Base-by-base conservation (phyloP, 2,888 invertebrate species). In the Hypselothyrea guttata region DNA sequence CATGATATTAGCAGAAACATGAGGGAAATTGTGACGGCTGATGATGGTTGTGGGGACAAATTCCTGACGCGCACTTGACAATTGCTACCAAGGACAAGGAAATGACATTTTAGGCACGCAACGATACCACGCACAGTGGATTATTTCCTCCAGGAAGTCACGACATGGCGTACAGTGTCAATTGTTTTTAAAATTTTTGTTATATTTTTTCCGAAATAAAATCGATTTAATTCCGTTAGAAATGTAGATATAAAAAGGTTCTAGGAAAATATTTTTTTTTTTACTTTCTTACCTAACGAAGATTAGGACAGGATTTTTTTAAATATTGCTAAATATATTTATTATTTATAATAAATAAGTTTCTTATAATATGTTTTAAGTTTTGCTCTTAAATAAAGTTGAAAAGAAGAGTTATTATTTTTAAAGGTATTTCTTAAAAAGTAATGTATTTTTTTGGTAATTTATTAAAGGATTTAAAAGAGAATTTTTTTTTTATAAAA, bases 31-130 rank as follows among this genome's bases (percentile, higher is more conserved):
- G 27, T 15, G 35, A 7, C 13, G 13, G 40, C 7, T 11, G 7
- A 18, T 22, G 22, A 15, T 35, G 13, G 15, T 27, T 33, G 4
- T 16, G 38, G 37, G 27, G 47, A 35, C 44, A 57, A 31, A 48
- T 73, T 47, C 47, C 48, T 41, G 37, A 45, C 51, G 65, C 76
- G 68, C 73, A 79, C 79, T 77, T 75, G 73, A 83, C 83, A 83
- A 83, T 83, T 72, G 65, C 61, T 18, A 45, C 41, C 79, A 77
- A 83, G 84, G 77, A 71, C 75, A 64, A 66, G 69, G 60, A 82
- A 82, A 74, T 71, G 52, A 71, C 75, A 75, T 63, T 74, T 69
- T 58, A 60, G 69, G 65, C 74, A 69, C 70, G 74, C 70, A 69
- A 72, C 42, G 46, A 44, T 28, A 57, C n/a, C 68, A 60, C 53